Evolutionary conservation across 2,113 vertebrate species (phyloP), one percentile per base, ranked within the genome.

Genomic region (Pheucticus melanocephalus): DNA sequence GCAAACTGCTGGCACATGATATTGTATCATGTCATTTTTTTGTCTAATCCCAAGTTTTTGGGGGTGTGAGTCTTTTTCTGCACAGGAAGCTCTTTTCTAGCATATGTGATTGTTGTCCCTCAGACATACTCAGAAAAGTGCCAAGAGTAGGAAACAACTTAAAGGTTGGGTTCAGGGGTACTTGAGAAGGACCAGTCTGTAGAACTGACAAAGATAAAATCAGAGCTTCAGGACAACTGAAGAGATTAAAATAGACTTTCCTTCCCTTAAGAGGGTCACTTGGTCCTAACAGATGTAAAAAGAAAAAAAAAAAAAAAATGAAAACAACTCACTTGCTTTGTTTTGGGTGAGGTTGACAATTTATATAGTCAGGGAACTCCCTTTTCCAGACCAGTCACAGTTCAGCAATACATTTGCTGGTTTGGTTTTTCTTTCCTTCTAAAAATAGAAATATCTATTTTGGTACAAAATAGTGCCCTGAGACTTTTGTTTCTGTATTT

Each of bases 401-500:
- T 71, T 90, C 51, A 88, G 78, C 61, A 86, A 13, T 78, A 31
- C 56, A 20, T 93, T 73, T 47, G 5, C 69, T 90, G 19, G 14
- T 57, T 80, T 76, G 15, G 40, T 77, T 56, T 33, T 22, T 57
- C 17, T 39, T 42, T 4, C 0, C 5, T 28, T 11, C 73, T 78
- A 92, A 91, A 97, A 88, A 86, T 71, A 93, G 68, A 47, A 73
- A 28, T 60, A 54, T 47, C 93, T 92, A 51, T 94, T 87, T 86
- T 69, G 47, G 37, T 85, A 80, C 28, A 57, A 91, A 91, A 93
- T 81, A 96, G 64, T 95, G 47, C 71, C 30, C 47, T 10, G 24
- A 82, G 64, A 54, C 40, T 72, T 90, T 53, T 91, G 57, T 92
- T 89, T 94, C 73, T 69, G 0, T 86, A 45, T 82, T 92, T 95